These are phyloP conservation scores for Pocota personata DNA, from an alignment of 2,888 invertebrate genomes.

Conservation along the genomic window DNA sequence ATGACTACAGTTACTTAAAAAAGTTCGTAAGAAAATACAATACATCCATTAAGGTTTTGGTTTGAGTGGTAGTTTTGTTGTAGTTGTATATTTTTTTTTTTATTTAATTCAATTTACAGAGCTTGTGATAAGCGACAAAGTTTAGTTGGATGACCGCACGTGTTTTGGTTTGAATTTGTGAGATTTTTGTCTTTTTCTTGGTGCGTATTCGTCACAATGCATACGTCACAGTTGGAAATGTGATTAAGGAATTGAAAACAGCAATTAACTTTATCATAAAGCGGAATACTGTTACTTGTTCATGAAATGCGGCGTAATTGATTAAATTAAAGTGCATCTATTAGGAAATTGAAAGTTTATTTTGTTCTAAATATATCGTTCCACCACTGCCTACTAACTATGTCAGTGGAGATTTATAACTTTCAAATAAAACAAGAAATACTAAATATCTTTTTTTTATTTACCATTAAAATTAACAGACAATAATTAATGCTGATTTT, in stretches of 20 bases:
- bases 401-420: neutral
- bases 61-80: constrained; percentile 72
- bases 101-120: constrained; percentile 44
- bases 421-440: neutral
- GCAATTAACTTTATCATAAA: neutral
- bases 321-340: too few species aligned
- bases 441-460: neutral
- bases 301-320: neutral
- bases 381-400: neutral
- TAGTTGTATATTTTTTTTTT: constrained; percentile 35
- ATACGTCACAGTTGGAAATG: neutral
- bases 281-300: neutral
- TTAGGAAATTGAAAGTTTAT: neutral
- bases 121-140: neutral
- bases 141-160: constrained; percentile 7
- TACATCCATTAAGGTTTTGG: neutral
- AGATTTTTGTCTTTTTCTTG: neutral
- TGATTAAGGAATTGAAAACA: neutral
- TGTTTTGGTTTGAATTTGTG: constrained; percentile 2
- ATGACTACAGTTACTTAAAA: constrained; percentile 80
- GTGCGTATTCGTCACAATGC: neutral
- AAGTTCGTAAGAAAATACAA: constrained; percentile 78
- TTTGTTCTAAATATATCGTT: neutral
- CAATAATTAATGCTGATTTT: neutral
- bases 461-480: neutral